phyloP scores from a whole-genome alignment of 1,140 invertebrate genomes.

The Calycopis cecrops region DNA sequence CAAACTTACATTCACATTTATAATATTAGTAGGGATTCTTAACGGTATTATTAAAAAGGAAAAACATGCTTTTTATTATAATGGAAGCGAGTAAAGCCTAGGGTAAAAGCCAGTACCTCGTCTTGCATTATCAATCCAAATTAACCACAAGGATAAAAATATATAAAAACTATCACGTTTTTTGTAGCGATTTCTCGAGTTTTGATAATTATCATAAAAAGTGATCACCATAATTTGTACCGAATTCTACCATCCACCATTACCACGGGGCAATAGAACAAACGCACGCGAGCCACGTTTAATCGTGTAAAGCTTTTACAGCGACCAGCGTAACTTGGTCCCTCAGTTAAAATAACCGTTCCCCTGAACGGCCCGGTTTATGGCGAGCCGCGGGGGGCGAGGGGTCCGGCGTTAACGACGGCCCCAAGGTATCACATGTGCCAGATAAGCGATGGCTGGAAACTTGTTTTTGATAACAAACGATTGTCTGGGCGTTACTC shows the following conservation, averaged over 20 bases:
- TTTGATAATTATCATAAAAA: slow-evolving; percentile 15
- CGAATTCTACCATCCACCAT: slow-evolving; percentile 46
- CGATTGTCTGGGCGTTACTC: slow-evolving; percentile 42
- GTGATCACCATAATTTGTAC: slow-evolving; percentile 31
- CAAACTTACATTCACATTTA: too few relatives aligned
- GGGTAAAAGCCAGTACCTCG: too few relatives aligned
- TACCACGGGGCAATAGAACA: slow-evolving; percentile 62
- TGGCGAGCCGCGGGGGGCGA: slow-evolving; percentile 33
- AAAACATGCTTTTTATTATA: too few relatives aligned
- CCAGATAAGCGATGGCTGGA: slow-evolving; percentile 62
- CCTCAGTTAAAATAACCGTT: slow-evolving; percentile 36
- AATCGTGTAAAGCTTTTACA: slow-evolving; percentile 46
- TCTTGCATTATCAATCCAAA: too few relatives aligned
- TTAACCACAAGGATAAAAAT: too few relatives aligned
- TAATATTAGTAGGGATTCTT: too few relatives aligned
- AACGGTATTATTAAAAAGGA: too few relatives aligned
- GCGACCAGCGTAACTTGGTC: slow-evolving; percentile 47
- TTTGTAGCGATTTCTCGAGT: too few relatives aligned
- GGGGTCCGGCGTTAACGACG: slow-evolving; percentile 26
- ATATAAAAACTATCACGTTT: too few relatives aligned
- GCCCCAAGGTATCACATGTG: slow-evolving; percentile 62
- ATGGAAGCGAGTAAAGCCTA: too few relatives aligned
- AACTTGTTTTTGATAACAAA: slow-evolving; percentile 65
- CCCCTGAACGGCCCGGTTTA: slow-evolving; percentile 53
- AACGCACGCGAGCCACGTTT: slow-evolving; percentile 51